Percentiles rank a stretch among this genome's conserved stretches.
These are phyloP conservation scores for Pimephales promelas DNA, from an alignment of 2,113 vertebrate species.

Conservation along the genomic window DNA sequence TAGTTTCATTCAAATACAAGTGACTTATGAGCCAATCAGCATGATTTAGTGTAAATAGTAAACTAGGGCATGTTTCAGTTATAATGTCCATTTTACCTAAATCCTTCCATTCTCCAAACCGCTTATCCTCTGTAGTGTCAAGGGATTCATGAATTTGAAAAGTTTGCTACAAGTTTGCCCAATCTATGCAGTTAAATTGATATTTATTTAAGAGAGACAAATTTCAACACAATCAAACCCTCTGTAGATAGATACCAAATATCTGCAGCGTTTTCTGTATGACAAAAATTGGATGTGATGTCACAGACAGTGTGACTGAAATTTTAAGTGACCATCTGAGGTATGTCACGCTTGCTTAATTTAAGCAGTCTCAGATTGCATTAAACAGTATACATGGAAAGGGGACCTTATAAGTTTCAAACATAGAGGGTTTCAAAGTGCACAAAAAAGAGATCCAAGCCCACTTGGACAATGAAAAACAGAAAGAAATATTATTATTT, in stretches of 20 bases:
- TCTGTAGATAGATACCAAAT: too few species aligned
- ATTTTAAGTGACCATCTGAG: background rate
- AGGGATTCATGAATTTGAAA: too few species aligned
- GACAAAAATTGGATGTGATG: background rate
- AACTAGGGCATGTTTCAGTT: too few species aligned
- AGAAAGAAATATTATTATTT: background rate
- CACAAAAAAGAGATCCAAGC: background rate
- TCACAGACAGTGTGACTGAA: constrained; percentile 7
- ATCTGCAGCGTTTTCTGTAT: background rate
- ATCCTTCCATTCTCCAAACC: too few species aligned
- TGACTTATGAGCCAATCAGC: background rate
- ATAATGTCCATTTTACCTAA: background rate
- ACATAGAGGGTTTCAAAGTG: too few species aligned
- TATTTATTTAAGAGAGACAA: too few species aligned
- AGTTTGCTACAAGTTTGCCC: too few species aligned
- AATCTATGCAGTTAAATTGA: too few species aligned
- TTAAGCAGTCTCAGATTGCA: background rate
- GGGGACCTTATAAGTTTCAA: background rate
- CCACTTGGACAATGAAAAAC: background rate
- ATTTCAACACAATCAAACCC: too few species aligned
- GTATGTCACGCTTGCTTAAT: background rate
- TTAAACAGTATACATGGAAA: background rate
- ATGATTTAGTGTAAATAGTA: background rate
- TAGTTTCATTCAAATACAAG: background rate
- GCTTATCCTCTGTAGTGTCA: too few species aligned